A percentile compares a stretch with the other conserved stretches of the same genome.
Conservation (phyloP, 2,113 vertebrate species). For the Triplophysa tibetana region DNA sequence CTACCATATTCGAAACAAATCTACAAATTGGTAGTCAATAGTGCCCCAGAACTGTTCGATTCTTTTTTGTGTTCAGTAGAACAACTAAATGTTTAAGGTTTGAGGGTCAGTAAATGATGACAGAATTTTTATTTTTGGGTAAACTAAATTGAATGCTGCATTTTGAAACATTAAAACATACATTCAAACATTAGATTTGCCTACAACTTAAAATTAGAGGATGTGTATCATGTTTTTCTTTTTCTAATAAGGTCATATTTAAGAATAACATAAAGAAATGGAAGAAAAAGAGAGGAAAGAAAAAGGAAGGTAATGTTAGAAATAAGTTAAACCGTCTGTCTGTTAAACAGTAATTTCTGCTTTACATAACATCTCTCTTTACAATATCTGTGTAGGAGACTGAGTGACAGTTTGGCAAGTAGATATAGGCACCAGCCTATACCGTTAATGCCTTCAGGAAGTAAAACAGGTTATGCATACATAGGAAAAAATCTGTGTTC, state of each 20-base stretch:
- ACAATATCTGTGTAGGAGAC: conserved; percentile 10
- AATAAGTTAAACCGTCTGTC: neutral
- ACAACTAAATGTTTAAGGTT: too few relatives aligned
- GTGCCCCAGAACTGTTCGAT: too few relatives aligned
- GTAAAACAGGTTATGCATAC: neutral
- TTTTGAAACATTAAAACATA: too few relatives aligned
- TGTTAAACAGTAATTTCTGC: neutral
- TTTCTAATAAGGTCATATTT: conserved; percentile 12
- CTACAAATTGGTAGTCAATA: too few relatives aligned
- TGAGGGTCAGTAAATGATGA: too few relatives aligned
- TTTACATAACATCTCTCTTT: conserved; percentile 4
- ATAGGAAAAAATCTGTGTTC: neutral
- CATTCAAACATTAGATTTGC: too few relatives aligned
- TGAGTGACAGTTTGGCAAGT: neutral
- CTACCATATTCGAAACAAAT: too few relatives aligned
- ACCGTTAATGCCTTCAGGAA: neutral
- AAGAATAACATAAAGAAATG: neutral
- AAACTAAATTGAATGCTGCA: too few relatives aligned
- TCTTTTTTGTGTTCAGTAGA: too few relatives aligned
- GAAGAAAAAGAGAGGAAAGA: neutral
- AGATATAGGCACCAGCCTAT: neutral
- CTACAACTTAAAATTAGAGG: too few relatives aligned
- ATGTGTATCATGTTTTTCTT: neutral
- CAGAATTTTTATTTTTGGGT: too few relatives aligned
- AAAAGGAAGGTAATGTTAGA: neutral